A percentile compares a stretch with the other conserved stretches of the same genome.
Conservation (phyloP, 2,113 vertebrate genomes). For the Entomyzon cyanotis region DNA sequence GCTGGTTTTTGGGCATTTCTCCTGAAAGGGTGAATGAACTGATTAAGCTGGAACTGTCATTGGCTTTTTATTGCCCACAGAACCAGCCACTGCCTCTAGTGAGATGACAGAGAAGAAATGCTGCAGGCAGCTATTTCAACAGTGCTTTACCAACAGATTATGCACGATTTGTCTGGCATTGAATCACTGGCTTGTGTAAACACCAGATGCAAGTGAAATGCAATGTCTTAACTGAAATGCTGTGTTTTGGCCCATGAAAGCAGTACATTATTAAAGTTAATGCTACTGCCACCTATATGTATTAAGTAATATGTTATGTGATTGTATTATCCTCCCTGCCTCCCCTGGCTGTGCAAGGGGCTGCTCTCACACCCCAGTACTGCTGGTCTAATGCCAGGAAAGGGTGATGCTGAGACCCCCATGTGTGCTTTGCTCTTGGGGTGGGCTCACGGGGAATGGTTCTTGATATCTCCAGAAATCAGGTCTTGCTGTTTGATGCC, state of each 20-base stretch:
- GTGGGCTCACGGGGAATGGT: background rate
- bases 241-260: background rate
- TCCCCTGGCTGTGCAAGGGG: background rate
- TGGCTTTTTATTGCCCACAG: background rate
- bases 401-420: background rate
- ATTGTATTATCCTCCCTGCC: background rate
- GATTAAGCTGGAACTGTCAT: background rate
- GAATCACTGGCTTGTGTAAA: slow-evolving; percentile 40
- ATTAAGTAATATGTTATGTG: background rate
- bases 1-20: background rate
- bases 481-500: background rate
- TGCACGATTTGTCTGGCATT: slow-evolving; percentile 24
- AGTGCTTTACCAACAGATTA: slow-evolving; percentile 8
- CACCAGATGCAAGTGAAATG: slow-evolving; percentile 35
- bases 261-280: background rate
- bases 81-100: background rate
- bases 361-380: background rate
- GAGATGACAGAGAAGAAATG: slow-evolving; percentile 1
- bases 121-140: background rate
- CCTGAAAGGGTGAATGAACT: slow-evolving; percentile 7
- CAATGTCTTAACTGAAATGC: background rate
- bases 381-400: background rate
- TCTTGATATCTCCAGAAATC: background rate
- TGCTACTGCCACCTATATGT: background rate
- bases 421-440: rapidly evolving